Conservation (phyloP, 2,113 vertebrate genomes). For the Phaethornis superciliosus region DNA sequence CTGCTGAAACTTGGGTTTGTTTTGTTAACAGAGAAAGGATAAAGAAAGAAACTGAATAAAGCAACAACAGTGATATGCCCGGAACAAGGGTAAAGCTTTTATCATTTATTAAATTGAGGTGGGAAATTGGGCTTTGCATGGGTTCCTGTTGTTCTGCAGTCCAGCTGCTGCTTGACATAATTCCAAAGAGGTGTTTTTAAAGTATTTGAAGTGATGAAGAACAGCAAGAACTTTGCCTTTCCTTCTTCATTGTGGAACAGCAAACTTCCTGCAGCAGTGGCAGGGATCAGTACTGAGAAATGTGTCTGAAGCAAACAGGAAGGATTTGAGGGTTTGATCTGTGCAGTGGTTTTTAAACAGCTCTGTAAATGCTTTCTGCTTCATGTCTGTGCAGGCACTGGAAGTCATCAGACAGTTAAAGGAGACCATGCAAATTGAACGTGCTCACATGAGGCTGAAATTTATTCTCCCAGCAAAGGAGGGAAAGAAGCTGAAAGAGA, state of each 20-base stretch:
- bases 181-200: background rate
- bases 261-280: background rate
- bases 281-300: background rate
- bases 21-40: background rate
- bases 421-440: constrained; percentile 93
- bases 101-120: background rate
- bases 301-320: background rate
- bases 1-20: background rate
- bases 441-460: constrained; percentile 93
- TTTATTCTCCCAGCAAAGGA: constrained; percentile 89
- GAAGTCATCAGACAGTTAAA: constrained; percentile 95
- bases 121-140: background rate
- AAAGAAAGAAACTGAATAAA: background rate
- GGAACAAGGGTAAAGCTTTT: background rate
- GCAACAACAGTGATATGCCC: background rate
- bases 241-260: background rate
- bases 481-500: constrained; percentile 93
- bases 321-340: background rate
- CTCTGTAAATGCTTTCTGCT: background rate
- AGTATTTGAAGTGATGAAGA: background rate
- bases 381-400: constrained; percentile 80
- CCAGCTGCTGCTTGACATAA: background rate
- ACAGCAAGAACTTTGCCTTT: background rate
- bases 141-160: background rate
- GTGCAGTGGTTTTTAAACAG: background rate